phyloP scores from a whole-genome alignment of 2,113 vertebrate species.

The Carassius gibelio region DNA sequence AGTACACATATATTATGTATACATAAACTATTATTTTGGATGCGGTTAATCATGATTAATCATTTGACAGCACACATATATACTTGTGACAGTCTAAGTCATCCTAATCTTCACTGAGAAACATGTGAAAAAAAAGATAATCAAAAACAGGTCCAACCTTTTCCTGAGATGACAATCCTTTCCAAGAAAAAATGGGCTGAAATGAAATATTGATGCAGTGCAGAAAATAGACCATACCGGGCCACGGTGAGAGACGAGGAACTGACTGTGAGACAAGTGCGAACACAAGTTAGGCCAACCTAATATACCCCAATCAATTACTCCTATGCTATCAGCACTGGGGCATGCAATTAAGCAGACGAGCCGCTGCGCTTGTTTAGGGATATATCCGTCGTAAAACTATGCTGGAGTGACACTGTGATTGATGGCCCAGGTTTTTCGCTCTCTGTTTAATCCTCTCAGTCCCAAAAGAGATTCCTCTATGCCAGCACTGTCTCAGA shows the following conservation, averaged over 20 bases:
- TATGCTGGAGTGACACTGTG: slow-evolving; percentile 62
- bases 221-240: slow-evolving; percentile 72
- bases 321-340: slow-evolving; percentile 65
- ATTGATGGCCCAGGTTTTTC: slow-evolving; percentile 62
- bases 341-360: slow-evolving; percentile 70
- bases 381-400: slow-evolving; percentile 62
- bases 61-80: background rate
- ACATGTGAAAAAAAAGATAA: slow-evolving; percentile 59
- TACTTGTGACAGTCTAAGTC: background rate
- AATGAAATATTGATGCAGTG: slow-evolving; percentile 76
- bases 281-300: slow-evolving; percentile 64
- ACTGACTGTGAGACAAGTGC: slow-evolving; percentile 58
- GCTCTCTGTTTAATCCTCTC: slow-evolving; percentile 59
- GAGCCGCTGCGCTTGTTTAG: slow-evolving; percentile 68
- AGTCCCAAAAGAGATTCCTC: slow-evolving; percentile 31
- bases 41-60: no score
- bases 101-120: slow-evolving; percentile 35
- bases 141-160: slow-evolving; percentile 47
- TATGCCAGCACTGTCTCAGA: slow-evolving; percentile 18
- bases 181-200: slow-evolving; percentile 68
- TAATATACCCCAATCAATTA: slow-evolving; percentile 74
- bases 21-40: no score
- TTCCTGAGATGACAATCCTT: slow-evolving; percentile 66
- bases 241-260: slow-evolving; percentile 54
- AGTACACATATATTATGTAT: no score